phyloP scores from a whole-genome alignment of 2,888 invertebrate genomes.

The Drosophila mercatorum region DNA sequence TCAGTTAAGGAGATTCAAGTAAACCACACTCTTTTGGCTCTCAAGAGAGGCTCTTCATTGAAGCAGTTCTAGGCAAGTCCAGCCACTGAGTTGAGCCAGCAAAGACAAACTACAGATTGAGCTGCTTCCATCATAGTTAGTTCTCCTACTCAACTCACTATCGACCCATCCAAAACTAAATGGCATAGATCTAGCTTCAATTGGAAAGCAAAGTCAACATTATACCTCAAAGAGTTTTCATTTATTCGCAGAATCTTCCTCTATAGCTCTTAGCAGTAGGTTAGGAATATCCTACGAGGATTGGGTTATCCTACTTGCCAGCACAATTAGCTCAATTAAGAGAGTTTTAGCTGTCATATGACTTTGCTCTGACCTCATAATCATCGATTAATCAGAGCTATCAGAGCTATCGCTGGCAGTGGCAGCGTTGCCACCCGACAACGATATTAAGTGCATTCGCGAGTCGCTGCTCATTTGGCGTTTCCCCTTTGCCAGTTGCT shows the following conservation, averaged over 20 bases:
- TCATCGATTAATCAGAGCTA: conserved; percentile 7
- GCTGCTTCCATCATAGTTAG: too few species aligned
- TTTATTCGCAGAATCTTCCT: not conserved
- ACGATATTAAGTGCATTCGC: conserved; percentile 19
- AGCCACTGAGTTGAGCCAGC: too few species aligned
- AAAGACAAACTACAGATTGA: too few species aligned
- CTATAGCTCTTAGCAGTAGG: not conserved
- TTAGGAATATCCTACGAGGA: not conserved
- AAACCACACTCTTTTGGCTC: too few species aligned
- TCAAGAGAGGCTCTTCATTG: too few species aligned
- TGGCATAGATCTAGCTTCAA: not conserved
- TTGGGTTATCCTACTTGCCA: too few species aligned
- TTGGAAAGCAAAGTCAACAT: not conserved
- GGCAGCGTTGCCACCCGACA: conserved; percentile 6
- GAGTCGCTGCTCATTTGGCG: conserved; percentile 1
- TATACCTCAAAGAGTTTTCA: not conserved
- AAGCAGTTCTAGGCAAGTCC: too few species aligned
- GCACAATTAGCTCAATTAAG: not conserved
- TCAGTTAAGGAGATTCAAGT: too few species aligned
- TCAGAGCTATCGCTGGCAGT: conserved; percentile 6
- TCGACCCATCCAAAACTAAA: too few species aligned
- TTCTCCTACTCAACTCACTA: too few species aligned
- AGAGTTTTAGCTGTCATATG: not conserved
- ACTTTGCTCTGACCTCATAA: not conserved
- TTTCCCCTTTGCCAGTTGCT: conserved; percentile 1